Evolutionary conservation across 2,113 vertebrate genomes (phyloP).

Genomic region (Dromiciops gliroides): DNA sequence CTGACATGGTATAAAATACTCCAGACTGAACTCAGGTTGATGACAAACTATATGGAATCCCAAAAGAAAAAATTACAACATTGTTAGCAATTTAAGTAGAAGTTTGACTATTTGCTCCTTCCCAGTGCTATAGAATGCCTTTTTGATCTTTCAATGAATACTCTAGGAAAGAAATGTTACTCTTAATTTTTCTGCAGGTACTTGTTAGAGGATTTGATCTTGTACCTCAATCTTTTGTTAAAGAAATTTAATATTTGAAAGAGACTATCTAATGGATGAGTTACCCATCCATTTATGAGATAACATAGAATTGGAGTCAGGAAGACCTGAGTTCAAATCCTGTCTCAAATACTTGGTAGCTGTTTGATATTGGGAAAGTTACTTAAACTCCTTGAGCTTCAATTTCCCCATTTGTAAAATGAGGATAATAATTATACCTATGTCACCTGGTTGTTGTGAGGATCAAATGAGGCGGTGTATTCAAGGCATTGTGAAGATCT

Average conservation of each 20-base stretch:
- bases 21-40: neutral
- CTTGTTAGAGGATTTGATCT: constrained; percentile 28
- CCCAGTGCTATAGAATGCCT: neutral
- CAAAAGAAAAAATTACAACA: neutral
- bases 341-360: neutral
- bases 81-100: neutral
- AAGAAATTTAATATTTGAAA: neutral
- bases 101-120: neutral
- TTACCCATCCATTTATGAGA: neutral
- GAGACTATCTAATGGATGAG: neutral
- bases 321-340: neutral
- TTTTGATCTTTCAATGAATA: constrained; percentile 10
- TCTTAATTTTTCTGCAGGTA: constrained; percentile 17
- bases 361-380: neutral
- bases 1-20: neutral
- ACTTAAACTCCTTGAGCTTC: neutral
- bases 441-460: neutral
- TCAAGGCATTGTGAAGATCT: neutral
- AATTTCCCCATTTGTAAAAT: neutral
- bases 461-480: neutral
- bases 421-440: neutral
- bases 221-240: neutral
- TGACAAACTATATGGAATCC: neutral
- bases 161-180: neutral
- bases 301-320: neutral